A percentile compares a stretch with the other conserved stretches of the same genome.
Conservation (phyloP, 1,140 invertebrate genomes). For the Oryzaephilus surinamensis region DNA sequence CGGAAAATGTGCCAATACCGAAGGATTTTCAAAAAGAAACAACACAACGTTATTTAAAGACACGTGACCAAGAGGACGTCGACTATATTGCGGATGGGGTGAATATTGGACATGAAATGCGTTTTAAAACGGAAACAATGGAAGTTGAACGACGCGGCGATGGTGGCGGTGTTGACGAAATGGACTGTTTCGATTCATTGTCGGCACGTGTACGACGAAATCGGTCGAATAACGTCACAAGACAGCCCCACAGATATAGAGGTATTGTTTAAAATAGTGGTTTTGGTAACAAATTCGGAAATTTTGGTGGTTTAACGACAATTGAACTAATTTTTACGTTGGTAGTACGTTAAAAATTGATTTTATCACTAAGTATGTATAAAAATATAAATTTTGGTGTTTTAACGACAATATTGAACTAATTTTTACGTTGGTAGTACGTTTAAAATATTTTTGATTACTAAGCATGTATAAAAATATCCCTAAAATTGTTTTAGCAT, state of each 20-base stretch:
- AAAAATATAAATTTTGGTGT: too few relatives aligned
- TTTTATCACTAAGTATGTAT: too few relatives aligned
- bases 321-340: too few relatives aligned
- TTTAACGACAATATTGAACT: too few relatives aligned
- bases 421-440: too few relatives aligned
- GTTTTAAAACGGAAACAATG: conserved; percentile 65
- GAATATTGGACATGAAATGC: conserved; percentile 61
- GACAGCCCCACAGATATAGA: conserved; percentile 36
- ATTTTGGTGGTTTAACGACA: too few relatives aligned
- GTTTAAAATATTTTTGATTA: too few relatives aligned
- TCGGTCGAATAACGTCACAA: background rate
- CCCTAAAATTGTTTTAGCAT: too few relatives aligned
- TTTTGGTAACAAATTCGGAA: too few relatives aligned
- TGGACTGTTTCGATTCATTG: conserved; percentile 62
- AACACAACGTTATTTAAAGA: conserved; percentile 40
- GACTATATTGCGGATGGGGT: conserved; percentile 66
- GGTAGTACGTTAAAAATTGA: too few relatives aligned
- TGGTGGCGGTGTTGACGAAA: conserved; percentile 56
- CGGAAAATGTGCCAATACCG: conserved; percentile 42
- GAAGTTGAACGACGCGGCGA: conserved; percentile 54
- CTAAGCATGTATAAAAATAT: too few relatives aligned
- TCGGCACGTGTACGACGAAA: conserved; percentile 31
- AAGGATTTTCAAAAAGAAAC: conserved; percentile 44
- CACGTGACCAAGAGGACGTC: conserved; percentile 56
- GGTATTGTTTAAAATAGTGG: too few relatives aligned